These are phyloP conservation scores for Atrina japonica DNA, from an alignment of 2,888 invertebrate genomes.

Conservation along the genomic window DNA sequence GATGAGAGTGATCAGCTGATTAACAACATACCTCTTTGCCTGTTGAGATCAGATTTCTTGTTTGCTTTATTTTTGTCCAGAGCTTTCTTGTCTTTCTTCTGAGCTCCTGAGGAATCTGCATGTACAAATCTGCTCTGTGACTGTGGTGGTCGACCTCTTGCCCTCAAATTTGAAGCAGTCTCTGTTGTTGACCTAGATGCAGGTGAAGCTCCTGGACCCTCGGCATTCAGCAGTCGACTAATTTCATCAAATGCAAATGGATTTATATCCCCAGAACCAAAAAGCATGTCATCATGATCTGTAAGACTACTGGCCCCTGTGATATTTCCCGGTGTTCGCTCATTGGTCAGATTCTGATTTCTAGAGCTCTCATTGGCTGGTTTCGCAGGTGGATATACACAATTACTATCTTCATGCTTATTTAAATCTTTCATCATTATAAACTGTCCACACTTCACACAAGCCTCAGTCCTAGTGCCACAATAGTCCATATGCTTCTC, in stretches of 20 bases:
- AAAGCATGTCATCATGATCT: constrained; percentile 36
- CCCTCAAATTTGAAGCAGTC: background rate
- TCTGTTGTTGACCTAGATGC: background rate
- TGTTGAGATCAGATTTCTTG: constrained; percentile 58
- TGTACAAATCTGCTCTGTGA: background rate
- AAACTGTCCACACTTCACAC: constrained; percentile 86
- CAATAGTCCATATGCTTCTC: constrained; percentile 87
- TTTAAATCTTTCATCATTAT: constrained; percentile 87
- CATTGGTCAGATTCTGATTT: constrained; percentile 3
- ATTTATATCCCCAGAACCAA: constrained; percentile 32
- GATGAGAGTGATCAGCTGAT: background rate
- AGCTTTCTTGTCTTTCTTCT: constrained; percentile 12
- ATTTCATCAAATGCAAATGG: constrained; percentile 54
- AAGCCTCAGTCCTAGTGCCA: constrained; percentile 87
- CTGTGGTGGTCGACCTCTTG: background rate
- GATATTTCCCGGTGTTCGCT: constrained; percentile 4
- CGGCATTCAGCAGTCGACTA: constrained; percentile 40
- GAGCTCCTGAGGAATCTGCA: background rate
- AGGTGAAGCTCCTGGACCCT: constrained; percentile 24
- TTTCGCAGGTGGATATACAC: constrained; percentile 62
- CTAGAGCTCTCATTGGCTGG: constrained; percentile 37
- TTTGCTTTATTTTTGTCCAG: constrained; percentile 41
- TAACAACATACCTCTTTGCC: constrained; percentile 51
- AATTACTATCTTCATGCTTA: constrained; percentile 84
- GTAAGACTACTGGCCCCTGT: constrained; percentile 14